Base-by-base conservation (phyloP, 2,888 invertebrate species). In the Apoda limacodes region DNA sequence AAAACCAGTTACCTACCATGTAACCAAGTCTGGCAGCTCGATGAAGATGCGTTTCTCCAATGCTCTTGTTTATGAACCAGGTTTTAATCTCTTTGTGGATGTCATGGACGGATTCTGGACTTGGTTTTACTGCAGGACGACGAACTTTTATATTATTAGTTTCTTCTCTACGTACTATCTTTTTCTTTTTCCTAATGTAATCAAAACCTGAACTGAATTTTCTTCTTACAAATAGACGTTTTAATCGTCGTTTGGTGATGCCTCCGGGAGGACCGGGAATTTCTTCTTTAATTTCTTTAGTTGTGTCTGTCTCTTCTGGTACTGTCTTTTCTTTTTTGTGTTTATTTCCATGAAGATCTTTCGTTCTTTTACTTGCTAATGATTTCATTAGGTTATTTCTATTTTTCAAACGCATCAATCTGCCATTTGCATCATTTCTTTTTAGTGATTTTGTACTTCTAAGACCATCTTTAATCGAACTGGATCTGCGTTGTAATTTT, bases 11-110 rank as follows among this genome's bases (percentile, higher is more conserved):
- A 78, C 85, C 83, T 70, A 93, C 93, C 61, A 91, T 89, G 52
- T 93, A 91, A 30, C 95, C 95, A 32, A 93, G 85, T 50, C 95
- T 84, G 2, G 96, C 94, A 25, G 96, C 95, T 50, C 95, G 85
- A 61, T 97, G 97, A 28, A 97, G 83, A 50, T 93, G 87, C 1
- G 95, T 96, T 69, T 97, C 96, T 5, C 97, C 97, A 19, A 95
- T 88, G 28, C 95, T 93, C 64, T 96, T 96, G 66, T 95, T 96
- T 30, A 96, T 87, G 39, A 95, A 93, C 92, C 95, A 93, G 43
- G 90, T 86, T 60, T 93, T 91, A 38, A 94, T 90, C 68, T 94
- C 93, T 48, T 88, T 88, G 42, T 89, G 88, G 30, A 94, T 90
- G 60, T 93, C 93, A 47, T 89, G 85, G 7, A 86, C 85, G 13